Evolutionary conservation across 30 jellyfish, hydroid and myxozoan species (phyloP), one percentile per base, ranked within the genome.

Genomic region (Aurelia sp.): DNA sequence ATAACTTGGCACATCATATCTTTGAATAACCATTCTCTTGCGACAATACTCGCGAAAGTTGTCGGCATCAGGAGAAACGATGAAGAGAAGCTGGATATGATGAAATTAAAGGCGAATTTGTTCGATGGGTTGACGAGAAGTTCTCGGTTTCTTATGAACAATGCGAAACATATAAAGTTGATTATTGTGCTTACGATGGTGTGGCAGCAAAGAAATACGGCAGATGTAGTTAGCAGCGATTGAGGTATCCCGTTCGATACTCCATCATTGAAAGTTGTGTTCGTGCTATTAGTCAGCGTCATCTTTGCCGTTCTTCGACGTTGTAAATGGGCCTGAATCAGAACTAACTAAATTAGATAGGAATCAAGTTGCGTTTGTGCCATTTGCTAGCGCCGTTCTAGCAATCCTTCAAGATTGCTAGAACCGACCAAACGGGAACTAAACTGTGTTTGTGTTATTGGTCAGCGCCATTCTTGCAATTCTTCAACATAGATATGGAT

Each of bases 111-210:
- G 3, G 83, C 91, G 19, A 90, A 66, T 70, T 90, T 90, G 86
- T 90, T 63, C 35, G 90, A 72, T 74, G 89, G 97, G 30, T 63
- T 78, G 44, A 60, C 70, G 16, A 81, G 88, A 40, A 82, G 67
- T 31, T 81, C 97, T 20, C 81, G 75, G 61, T 81, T 81, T 55
- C 83, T 81, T 33, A 85, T 31, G 69, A 90, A 90, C 91, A 90
- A 22, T 33, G 47, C 81, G 30, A 88, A 58, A 40, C 80, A 67
- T 5, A 78, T 61, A 47, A 52, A 15, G 76, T 88, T 88, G 33
- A 88, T 63, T 20, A 55, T 13, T 2, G 50, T 63, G 70, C 83
- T 66, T 9, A 74, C 88, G 41, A 84, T 21, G 30, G 67, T 41
- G 38, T 67, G 52, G 7, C 59, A 19, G 59, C 68, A 63, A 53